Percentiles rank a stretch among this genome's conserved stretches.
These are phyloP conservation scores for Dasysyrphus tricinctus DNA, from an alignment of 2,888 invertebrate genomes.

Conservation along the genomic window DNA sequence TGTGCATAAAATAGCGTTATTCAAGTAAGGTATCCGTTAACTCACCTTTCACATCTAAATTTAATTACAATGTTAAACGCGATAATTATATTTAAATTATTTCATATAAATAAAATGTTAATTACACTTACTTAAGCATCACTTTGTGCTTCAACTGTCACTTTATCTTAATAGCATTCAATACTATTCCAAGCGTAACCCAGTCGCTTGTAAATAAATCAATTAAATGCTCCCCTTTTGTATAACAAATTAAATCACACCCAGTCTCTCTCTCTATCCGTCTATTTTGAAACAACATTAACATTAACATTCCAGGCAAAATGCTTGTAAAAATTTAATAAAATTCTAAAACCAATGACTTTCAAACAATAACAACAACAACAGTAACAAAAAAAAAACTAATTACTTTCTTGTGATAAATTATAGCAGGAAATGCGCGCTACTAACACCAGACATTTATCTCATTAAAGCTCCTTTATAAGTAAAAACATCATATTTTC, in stretches of 20 bases:
- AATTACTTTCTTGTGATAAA: slow-evolving; percentile 33
- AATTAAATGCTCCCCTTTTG: slow-evolving; percentile 43
- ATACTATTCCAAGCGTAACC: slow-evolving; percentile 16
- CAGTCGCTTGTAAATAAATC: slow-evolving; percentile 59
- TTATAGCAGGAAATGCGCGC: slow-evolving; percentile 21
- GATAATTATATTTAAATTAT: neutral
- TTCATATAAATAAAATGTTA: slow-evolving; percentile 7
- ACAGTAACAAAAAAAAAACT: slow-evolving; percentile 12
- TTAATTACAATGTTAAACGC: slow-evolving; percentile 29
- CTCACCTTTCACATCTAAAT: neutral
- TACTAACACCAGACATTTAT: slow-evolving; percentile 26
- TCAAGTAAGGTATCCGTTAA: neutral
- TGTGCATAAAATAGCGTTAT: neutral
- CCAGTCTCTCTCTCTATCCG: neutral
- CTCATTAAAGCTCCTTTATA: slow-evolving; percentile 37
- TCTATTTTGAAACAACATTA: neutral
- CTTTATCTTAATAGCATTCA: neutral
- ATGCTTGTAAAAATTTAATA: slow-evolving; percentile 23
- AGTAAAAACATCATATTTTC: slow-evolving; percentile 39
- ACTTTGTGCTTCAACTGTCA: slow-evolving; percentile 18
- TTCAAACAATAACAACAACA: neutral
- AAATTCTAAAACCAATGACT: slow-evolving; percentile 29
- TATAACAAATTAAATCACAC: neutral
- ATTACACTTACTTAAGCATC: slow-evolving; percentile 14
- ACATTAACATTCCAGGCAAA: slow-evolving; percentile 32